phyloP scores from a whole-genome alignment of 2,888 invertebrate species.

The Polydrusus pterygomalis region DNA sequence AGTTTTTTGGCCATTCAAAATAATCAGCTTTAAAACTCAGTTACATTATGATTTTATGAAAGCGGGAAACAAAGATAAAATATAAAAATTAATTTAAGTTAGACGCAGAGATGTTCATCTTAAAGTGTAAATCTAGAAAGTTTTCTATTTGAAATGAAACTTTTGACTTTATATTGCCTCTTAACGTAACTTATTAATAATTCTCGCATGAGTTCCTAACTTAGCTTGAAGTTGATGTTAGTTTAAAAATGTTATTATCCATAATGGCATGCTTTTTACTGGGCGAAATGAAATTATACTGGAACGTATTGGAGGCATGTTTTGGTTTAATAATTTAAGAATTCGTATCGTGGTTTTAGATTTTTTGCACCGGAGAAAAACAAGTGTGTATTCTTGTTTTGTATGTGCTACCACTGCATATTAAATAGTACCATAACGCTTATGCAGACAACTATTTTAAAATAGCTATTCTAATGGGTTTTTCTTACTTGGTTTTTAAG shows the following conservation, averaged over 20 bases:
- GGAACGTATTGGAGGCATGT: too few species aligned
- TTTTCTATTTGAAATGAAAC: constrained; percentile 47
- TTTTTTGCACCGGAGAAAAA: too few species aligned
- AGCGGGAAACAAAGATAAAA: constrained; percentile 37
- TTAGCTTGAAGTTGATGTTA: constrained; percentile 26
- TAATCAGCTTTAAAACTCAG: constrained; percentile 1
- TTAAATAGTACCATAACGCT: too few species aligned
- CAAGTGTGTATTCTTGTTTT: too few species aligned
- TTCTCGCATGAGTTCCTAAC: constrained; percentile 22
- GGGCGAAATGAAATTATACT: neutral
- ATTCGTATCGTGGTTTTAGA: neutral
- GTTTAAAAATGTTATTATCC: constrained; percentile 8
- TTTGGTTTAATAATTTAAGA: neutral
- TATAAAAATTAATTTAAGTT: constrained; percentile 53
- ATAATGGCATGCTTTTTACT: constrained; percentile 11
- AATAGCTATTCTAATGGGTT: too few species aligned
- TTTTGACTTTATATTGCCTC: constrained; percentile 42
- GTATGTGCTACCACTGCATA: too few species aligned
- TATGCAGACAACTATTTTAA: too few species aligned
- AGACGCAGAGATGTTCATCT: constrained; percentile 46
- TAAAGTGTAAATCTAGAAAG: constrained; percentile 46
- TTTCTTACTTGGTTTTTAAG: too few species aligned
- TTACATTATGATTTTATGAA: constrained; percentile 6
- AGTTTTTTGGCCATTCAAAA: neutral
- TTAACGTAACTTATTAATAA: constrained; percentile 39